Base-by-base conservation (phyloP, 2,797 vertebrate species). In the Hydrocynus forskahlii region DNA sequence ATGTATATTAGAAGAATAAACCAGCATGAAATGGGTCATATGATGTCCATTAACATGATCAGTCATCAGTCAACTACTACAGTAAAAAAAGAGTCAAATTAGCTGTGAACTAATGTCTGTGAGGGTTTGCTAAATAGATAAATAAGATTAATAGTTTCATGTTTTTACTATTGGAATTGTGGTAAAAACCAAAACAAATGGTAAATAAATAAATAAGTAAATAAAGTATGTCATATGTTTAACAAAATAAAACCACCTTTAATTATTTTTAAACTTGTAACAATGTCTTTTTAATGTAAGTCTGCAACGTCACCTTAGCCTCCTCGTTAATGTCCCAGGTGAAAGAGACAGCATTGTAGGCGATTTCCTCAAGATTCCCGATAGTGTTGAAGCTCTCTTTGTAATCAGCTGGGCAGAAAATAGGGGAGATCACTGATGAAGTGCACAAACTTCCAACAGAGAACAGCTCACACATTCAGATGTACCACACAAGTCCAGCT, bases 381-480 rank as follows among this genome's bases (percentile, higher is more conserved):
- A 99, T 99, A 68, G 98, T 99, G 86, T 99, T 99, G 93, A 99
- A 99, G 92, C 98, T 99, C 91, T 99, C 98, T 90, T 99, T 99
- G 90, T 99, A 99, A 91, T 99, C 98, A 45, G 98, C 98, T 77
- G 63, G 68, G 83, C 16, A 72, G 84, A 79, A 43, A 40, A 86
- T 19, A 68, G 68, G 72, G 43, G 62, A 79, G 25, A 75, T 43
- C 13, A 76, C 17, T 68, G 59, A 62, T 35, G 35, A 54, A 19
- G 21, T 14, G 43, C 40, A 67, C 10, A 7, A 57, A 10, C 7
- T 38, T 38, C 43, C 63, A 62, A 17, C 17, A 4, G 8, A 59
- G 23, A 62, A 23, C 35, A 1, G 7, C 7, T 21, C 35, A 35
- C 35, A 35, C 35, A 35, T 35, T 43, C 21, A 35, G 63, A 55